phyloP scores from a whole-genome alignment of 2,797 vertebrate genomes.

The Aulostomus chinensis region DNA sequence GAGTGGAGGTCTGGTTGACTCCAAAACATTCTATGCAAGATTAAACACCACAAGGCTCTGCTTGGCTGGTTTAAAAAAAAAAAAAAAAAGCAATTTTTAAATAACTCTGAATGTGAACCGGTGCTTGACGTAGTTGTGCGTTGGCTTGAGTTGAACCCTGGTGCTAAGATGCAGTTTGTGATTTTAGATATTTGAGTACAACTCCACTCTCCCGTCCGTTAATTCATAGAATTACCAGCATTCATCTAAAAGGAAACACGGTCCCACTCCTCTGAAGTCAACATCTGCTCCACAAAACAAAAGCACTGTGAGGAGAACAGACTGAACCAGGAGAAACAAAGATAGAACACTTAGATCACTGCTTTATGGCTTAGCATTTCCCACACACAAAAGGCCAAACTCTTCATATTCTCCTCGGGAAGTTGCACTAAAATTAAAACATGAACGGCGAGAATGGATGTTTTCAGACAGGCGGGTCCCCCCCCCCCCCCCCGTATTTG shows the following conservation, averaged over 20 bases:
- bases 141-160: too few species aligned
- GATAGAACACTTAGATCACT: slow-evolving; percentile 15
- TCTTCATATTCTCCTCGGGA: too few species aligned
- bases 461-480: too few species aligned
- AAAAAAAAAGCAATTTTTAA: too few species aligned
- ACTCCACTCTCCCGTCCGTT: neutral
- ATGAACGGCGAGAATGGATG: too few species aligned
- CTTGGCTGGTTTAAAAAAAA: too few species aligned
- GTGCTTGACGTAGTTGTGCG: too few species aligned
- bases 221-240: slow-evolving; percentile 6
- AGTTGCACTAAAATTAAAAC: neutral
- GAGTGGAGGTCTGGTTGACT: too few species aligned
- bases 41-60: too few species aligned
- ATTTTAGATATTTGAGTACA: slow-evolving; percentile 14
- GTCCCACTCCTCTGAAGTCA: neutral
- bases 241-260: slow-evolving; percentile 4
- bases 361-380: slow-evolving; percentile 54
- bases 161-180: slow-evolving; percentile 13
- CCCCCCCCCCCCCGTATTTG: too few species aligned
- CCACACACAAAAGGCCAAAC: slow-evolving; percentile 5
- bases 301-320: slow-evolving; percentile 19
- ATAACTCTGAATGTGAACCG: too few species aligned
- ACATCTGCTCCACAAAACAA: slow-evolving; percentile 5
- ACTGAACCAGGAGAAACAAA: slow-evolving; percentile 5
- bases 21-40: too few species aligned